Base-by-base conservation (phyloP, 2,888 invertebrate genomes). In the Folsomia manolachei region DNA sequence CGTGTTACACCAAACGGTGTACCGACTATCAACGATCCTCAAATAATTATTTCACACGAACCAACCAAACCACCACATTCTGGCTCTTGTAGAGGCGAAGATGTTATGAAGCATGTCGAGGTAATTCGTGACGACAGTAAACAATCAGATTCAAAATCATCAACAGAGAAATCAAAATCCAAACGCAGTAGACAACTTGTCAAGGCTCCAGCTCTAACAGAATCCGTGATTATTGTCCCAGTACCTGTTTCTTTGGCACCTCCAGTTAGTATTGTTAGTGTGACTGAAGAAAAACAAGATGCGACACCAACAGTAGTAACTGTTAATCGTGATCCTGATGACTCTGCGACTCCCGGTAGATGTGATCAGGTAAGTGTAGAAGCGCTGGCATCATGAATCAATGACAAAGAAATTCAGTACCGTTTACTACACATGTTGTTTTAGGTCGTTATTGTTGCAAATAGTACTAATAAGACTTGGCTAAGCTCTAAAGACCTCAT, bases 401-500 rank as follows among this genome's bases (percentile, higher is more conserved):
- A 23, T 11, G 51, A 69, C 18, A 67, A 21, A 52, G 24, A 52
- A 25, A 52, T 52, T 23, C 21, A 61, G 19, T 1, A n/a, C n/a
- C n/a, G n/a, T n/a, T n/a, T n/a, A n/a, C n/a, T n/a, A n/a, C n/a
- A n/a, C n/a, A n/a, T n/a, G n/a, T 66, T 69, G 61, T 27, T 63
- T 9, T 27, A 81, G 81, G 93, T 93, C 66, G 89, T 92, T n/a
- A 89, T 90, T 2, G 91, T 92, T 1, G 89, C 92, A 0, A 93
- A 92, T 82, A 90, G 89, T 82, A 88, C 88, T 51, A 91, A 90
- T 82, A 90, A 90, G 83, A 89, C 89, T 2, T 89, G 88, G 81
- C 84, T 89, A 2, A 86, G 80, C 65, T 80, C 80, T 19, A 81
- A 78, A 69, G 81, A 81, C 63, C 69, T 78, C 56, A 75, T 75